Base-by-base conservation (phyloP, 2,797 vertebrate genomes). In the Brachymystax lenok region DNA sequence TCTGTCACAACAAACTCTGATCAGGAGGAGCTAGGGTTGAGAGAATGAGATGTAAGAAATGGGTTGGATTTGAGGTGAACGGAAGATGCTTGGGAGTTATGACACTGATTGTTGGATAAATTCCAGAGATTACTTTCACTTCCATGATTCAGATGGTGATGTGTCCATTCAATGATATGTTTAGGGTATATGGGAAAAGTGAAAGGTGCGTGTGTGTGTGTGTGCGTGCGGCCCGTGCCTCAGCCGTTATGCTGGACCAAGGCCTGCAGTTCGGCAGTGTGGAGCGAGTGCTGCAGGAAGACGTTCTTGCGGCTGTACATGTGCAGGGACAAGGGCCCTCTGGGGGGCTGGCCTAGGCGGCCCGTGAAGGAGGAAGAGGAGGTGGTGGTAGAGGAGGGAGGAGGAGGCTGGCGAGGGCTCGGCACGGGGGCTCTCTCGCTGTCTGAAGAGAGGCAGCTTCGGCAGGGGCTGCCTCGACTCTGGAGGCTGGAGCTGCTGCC, bases 271-370 rank as follows among this genome's bases (percentile, higher is more conserved):
- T 98, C 97, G 19, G 96, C 92, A 5, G 95, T 96, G 35, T 98
- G 95, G 68, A 99, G 93, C 13, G 93, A 98, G 90, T 98, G 97
- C 74, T 98, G 96, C 77, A 98, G 95, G 84, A 99, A 99, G 90
- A 98, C 96, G 27, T 98, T 98, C 89, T 98, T 98, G 68, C 96
- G 96, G 87, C 95, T 98, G 91, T 98, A 98, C 92, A 95, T 97
- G 77, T 98, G 97, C 91, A 98, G 91, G 28, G 97, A 99, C 80
- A 99, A 94, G 0, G 97, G 97, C 71, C 97, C 97, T 78, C 97
- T 93, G 0, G 97, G 96, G 1, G 97, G 97, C 70, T 99, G 97
- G n/a, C 97, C 97, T 0, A 98, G 93, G 10, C 97, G 96, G n/a
- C 97, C 96, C 0, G 94, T 94, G 79, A 98, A 98, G n/a, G 92